phyloP scores from a whole-genome alignment of 2,888 invertebrate genomes.

The Tridacna gigas region DNA sequence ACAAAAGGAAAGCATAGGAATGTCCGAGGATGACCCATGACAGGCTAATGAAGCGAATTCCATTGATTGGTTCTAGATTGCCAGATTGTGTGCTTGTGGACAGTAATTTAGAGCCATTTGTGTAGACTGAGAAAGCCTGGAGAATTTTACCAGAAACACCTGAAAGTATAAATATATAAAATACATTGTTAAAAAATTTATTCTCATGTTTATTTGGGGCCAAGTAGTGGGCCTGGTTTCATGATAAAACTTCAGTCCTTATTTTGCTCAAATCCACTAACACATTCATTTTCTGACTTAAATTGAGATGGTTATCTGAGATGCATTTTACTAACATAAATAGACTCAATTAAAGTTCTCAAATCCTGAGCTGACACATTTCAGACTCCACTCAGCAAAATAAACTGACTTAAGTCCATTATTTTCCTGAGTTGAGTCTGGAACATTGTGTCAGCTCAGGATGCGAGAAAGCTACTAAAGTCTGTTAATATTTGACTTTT shows the following conservation, averaged over 20 bases:
- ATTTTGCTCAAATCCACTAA: too few relatives aligned
- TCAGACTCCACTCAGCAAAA: too few relatives aligned
- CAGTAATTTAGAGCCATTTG: constrained; percentile 72
- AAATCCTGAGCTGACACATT: too few relatives aligned
- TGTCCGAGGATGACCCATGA: constrained; percentile 83
- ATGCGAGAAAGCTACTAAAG: too few relatives aligned
- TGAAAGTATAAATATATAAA: constrained; percentile 29
- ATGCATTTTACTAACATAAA: too few relatives aligned
- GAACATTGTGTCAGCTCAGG: too few relatives aligned
- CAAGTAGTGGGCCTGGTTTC: background rate
- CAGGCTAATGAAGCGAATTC: constrained; percentile 87
- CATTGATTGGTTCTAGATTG: constrained; percentile 89
- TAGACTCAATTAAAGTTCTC: too few relatives aligned
- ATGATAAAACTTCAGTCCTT: background rate
- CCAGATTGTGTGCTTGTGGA: constrained; percentile 67
- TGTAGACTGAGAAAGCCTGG: constrained; percentile 73
- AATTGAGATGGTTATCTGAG: too few relatives aligned
- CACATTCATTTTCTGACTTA: too few relatives aligned
- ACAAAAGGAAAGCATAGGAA: constrained; percentile 61
- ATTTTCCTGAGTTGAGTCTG: too few relatives aligned
- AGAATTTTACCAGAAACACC: constrained; percentile 56
- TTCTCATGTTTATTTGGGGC: background rate
- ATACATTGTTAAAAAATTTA: background rate
- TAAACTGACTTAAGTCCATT: too few relatives aligned
- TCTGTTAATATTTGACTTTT: too few relatives aligned